A percentile compares a stretch with the other conserved stretches of the same genome.
phyloP scores from a whole-genome alignment of 2,888 invertebrate genomes.

The Aphrophora alni region DNA sequence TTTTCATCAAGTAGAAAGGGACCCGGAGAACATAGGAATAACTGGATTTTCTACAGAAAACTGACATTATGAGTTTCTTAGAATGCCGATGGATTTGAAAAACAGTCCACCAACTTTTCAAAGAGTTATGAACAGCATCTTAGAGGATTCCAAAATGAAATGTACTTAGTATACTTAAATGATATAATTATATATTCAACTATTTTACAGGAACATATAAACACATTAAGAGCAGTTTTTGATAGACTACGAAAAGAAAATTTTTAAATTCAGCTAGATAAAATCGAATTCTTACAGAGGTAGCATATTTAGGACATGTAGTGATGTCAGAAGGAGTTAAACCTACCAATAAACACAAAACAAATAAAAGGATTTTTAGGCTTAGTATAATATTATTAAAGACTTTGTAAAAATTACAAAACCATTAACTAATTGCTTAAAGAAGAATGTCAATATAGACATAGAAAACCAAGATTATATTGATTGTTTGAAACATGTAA shows the following conservation, averaged over 20 bases:
- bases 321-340: conserved; percentile 33
- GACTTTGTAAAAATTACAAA: conserved; percentile 27
- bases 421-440: too few species aligned
- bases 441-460: too few species aligned
- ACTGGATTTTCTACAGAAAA: conserved; percentile 32
- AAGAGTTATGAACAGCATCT: conserved; percentile 38
- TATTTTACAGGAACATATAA: conserved; percentile 31
- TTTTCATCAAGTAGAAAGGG: conserved; percentile 31
- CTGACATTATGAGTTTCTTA: conserved; percentile 25
- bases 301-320: conserved; percentile 39
- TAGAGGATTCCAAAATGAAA: not conserved
- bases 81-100: conserved; percentile 33
- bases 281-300: conserved; percentile 35
- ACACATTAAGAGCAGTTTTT: conserved; percentile 27
- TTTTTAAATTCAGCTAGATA: conserved; percentile 36
- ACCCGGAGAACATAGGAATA: conserved; percentile 28
- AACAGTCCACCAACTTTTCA: conserved; percentile 31
- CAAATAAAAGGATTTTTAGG: conserved; percentile 32
- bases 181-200: conserved; percentile 34
- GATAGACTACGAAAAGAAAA: conserved; percentile 29
- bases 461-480: too few species aligned
- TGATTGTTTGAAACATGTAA: conserved; percentile 32
- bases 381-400: too few species aligned
- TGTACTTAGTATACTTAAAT: conserved; percentile 37
- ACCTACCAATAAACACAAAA: conserved; percentile 35